phyloP scores from a whole-genome alignment of 2,797 vertebrate species.

The Ispidina picta region DNA sequence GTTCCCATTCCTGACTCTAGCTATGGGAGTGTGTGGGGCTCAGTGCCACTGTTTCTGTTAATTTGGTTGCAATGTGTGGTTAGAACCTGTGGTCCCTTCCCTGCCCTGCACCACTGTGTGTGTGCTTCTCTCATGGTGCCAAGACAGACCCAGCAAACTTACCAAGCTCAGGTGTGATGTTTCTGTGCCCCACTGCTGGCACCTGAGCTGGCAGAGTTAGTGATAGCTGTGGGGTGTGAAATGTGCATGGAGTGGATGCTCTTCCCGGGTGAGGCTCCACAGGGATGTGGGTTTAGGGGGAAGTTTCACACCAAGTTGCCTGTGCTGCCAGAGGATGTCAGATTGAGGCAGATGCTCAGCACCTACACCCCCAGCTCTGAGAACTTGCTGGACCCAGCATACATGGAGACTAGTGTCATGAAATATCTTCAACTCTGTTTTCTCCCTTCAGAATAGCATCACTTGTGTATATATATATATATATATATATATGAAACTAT shows the following conservation, averaged over 20 bases:
- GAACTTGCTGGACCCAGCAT: fast-evolving
- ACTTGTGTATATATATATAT: no score
- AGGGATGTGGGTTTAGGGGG: fast-evolving
- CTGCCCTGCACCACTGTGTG: fast-evolving
- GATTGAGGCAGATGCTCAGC: background rate
- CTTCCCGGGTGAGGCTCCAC: background rate
- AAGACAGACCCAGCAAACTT: background rate
- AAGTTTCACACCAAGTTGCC: background rate
- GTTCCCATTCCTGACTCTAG: background rate
- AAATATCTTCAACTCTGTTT: background rate
- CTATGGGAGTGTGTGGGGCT: fast-evolving
- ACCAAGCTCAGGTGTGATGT: background rate
- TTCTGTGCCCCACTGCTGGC: no score
- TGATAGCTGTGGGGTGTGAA: fast-evolving
- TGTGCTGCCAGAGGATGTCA: background rate
- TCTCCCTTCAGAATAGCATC: background rate
- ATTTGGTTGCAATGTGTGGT: fast-evolving
- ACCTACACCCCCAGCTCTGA: no score
- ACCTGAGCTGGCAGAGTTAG: no score
- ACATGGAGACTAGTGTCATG: fast-evolving
- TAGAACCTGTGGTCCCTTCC: background rate
- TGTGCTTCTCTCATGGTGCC: background rate
- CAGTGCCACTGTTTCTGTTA: background rate
- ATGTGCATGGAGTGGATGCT: fast-evolving
- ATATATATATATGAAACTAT: background rate